phyloP scores from a whole-genome alignment of 1,140 invertebrate species.

The Venustaconcha ellipsiformis region DNA sequence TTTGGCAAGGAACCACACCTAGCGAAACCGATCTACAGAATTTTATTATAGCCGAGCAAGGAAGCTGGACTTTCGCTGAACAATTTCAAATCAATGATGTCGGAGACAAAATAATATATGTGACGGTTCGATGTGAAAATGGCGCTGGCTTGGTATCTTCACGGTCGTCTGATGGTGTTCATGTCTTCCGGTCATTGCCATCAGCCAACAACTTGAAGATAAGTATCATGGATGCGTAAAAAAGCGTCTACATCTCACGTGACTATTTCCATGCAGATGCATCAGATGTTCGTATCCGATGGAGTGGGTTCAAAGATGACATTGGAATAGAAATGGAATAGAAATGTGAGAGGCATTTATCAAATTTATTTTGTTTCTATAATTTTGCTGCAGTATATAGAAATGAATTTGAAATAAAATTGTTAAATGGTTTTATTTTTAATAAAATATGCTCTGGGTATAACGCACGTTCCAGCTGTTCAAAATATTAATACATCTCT shows the following conservation, averaged over 20 bases:
- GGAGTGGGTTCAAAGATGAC: slow-evolving; percentile 16
- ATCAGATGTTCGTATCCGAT: slow-evolving; percentile 13
- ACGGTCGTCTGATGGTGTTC: slow-evolving; percentile 8
- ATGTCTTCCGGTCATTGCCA: neutral
- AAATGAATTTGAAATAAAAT: neutral
- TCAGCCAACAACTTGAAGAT: neutral
- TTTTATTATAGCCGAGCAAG: neutral
- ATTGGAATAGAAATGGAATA: slow-evolving; percentile 19
- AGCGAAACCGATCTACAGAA: slow-evolving; percentile 1
- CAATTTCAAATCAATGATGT: neutral
- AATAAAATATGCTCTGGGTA: neutral
- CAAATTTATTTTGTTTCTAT: neutral
- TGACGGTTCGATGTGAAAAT: slow-evolving; percentile 11
- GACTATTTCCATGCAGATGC: slow-evolving; percentile 14
- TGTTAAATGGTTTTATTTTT: neutral
- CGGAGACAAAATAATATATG: neutral
- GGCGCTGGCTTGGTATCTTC: slow-evolving; percentile 3
- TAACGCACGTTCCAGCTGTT: neutral
- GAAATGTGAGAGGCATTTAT: slow-evolving; percentile 6
- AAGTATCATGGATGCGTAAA: neutral
- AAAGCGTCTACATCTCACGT: slow-evolving; percentile 2
- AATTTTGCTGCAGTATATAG: no score
- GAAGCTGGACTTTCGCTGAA: neutral
- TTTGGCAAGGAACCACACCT: neutral
- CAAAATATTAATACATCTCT: no score